Base-by-base conservation (phyloP, 2,113 vertebrate genomes). In the Planiliza haematocheilus region DNA sequence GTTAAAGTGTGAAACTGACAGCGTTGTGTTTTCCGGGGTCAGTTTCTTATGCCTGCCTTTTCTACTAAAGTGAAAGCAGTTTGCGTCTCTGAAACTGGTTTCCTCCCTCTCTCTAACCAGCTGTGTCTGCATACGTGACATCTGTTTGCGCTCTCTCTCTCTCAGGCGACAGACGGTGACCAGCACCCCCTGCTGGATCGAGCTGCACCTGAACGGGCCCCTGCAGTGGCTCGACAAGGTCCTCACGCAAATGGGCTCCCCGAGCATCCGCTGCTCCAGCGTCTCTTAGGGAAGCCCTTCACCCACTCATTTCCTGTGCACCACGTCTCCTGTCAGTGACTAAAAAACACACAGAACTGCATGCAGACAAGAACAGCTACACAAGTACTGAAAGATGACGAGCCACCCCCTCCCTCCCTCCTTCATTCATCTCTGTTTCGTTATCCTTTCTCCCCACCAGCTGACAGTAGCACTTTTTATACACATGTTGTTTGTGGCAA, bases 101-200 rank as follows among this genome's bases (percentile, higher is more conserved):
- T 48, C 38, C 30, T 67, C 64, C 68, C 41, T 8, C 34, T 42
- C 34, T 42, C n/a, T 53, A 4, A 51, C 45, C 64, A 39, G 17
- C 64, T 70, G 34, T 41, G 34, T 60, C 50, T 9, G 4, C 14
- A n/a, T 50, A 1, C 3, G 37, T 36, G 55, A 64, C 67, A 68
- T 74, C 69, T 76, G 76, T 71, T 9, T 71, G n/a, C 78, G 20
- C 48, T 70, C 24, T 30, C 24, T 55, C 78, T 49, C 75, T 74
- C 70, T 36, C 56, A 99, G 98, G 93, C 94, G 98, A 58, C 98
- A 99, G 93, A 99, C 97, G 0, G 97, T 99, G 92, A 99, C 98
- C 86, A 99, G 98, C 91, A 99, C 98, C 85, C 98, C 98, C 86
- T 99, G 98, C 94, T 99, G 98, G 98, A 99, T 99, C 0, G 98